A percentile compares a stretch with the other conserved stretches of the same genome.
Evolutionary conservation across 30 jellyfish, hydroid and myxozoan genomes (phyloP).

Genomic region (Aurelia sp.): DNA sequence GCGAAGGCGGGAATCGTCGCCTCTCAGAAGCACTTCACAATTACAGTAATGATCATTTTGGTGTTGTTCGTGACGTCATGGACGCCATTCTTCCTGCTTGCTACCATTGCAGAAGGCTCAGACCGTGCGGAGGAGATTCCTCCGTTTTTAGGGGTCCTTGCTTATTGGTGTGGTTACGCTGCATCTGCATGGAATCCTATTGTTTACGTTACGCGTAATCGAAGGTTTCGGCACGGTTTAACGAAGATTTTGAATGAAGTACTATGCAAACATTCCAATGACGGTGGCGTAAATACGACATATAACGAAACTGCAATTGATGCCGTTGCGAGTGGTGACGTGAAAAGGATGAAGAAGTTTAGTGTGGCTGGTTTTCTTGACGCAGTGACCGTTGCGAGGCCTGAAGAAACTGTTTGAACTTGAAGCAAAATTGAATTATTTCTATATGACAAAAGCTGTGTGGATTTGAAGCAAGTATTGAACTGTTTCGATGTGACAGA

Average conservation of each 20-base stretch:
- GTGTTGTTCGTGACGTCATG: conserved; percentile 58
- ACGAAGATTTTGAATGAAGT: neutral
- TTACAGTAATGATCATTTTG: conserved; percentile 34
- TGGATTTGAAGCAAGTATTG: neutral
- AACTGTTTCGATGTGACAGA: no score
- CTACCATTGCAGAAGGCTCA: conserved; percentile 18
- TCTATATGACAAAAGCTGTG: neutral
- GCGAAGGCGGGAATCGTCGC: conserved; percentile 30
- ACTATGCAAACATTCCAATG: neutral
- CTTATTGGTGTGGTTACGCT: conserved; percentile 80
- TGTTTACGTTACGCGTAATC: conserved; percentile 39
- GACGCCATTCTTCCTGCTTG: conserved; percentile 65
- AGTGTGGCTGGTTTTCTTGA: conserved; percentile 4
- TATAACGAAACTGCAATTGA: neutral
- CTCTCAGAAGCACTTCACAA: conserved; percentile 55
- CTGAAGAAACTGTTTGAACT: neutral
- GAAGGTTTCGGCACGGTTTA: conserved; percentile 52
- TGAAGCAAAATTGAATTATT: neutral
- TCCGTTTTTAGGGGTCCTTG: conserved; percentile 63
- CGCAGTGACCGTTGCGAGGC: neutral
- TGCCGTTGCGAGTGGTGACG: neutral
- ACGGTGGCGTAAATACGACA: neutral
- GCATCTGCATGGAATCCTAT: conserved; percentile 69
- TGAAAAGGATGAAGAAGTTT: neutral
- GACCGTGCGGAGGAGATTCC: conserved; percentile 43